Conservation (phyloP, 2,113 vertebrate genomes). For the Calonectris borealis region DNA sequence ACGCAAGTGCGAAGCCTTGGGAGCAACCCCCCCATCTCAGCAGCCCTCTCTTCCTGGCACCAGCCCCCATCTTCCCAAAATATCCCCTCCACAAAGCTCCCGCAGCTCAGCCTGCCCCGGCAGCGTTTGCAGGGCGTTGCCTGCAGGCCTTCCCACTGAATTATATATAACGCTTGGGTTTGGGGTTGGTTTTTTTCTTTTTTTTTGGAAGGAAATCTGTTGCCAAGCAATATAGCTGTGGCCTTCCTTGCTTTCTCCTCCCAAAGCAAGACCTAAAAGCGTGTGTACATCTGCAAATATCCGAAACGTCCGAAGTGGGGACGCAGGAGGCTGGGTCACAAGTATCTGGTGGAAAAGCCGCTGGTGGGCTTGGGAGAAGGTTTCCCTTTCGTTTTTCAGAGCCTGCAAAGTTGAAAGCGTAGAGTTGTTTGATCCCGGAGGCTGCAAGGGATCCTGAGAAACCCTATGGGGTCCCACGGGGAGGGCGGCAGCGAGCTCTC, state of each 20-base stretch:
- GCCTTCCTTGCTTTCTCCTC: background rate
- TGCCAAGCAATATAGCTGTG: slow-evolving; percentile 21
- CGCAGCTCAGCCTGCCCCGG: background rate
- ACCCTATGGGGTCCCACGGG: background rate
- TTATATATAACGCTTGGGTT: background rate
- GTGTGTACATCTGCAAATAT: accelerated
- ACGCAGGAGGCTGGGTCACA: background rate
- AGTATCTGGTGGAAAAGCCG: background rate
- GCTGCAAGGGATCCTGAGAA: background rate
- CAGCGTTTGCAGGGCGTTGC: background rate
- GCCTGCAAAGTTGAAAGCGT: background rate
- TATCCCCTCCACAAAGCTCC: background rate
- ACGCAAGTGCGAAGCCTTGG: accelerated
- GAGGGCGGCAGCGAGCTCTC: background rate
- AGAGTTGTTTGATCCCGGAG: background rate
- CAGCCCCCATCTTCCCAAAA: background rate
- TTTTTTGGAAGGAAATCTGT: slow-evolving; percentile 1
- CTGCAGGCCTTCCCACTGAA: background rate
- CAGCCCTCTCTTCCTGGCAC: background rate
- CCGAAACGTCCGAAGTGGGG: background rate
- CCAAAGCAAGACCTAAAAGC: background rate
- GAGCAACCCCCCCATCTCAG: background rate
- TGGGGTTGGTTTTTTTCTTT: background rate
- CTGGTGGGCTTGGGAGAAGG: background rate
- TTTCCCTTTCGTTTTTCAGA: background rate